Evolutionary conservation across 2,888 invertebrate species (phyloP).

Genomic region (Tachina lurida): DNA sequence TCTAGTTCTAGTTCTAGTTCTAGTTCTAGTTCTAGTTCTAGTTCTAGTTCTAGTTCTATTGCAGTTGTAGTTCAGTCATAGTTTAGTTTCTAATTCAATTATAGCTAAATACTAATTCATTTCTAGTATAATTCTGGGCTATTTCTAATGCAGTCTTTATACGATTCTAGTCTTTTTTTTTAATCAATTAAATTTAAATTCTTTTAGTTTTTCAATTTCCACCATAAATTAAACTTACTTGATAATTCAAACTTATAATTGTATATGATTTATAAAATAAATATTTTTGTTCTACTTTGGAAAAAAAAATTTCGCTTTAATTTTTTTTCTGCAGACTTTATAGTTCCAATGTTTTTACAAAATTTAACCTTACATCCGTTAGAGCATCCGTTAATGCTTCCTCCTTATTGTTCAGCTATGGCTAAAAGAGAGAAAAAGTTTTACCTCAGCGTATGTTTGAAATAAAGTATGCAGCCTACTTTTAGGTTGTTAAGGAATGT

Average conservation of each 20-base stretch:
- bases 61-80: background rate
- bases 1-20: background rate
- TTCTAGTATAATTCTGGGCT: too few relatives aligned
- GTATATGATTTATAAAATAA: background rate
- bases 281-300: background rate
- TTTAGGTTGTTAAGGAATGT: constrained; percentile 32
- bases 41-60: background rate
- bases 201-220: too few relatives aligned
- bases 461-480: constrained; percentile 48
- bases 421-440: constrained; percentile 44
- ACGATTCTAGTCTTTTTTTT: too few relatives aligned
- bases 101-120: too few relatives aligned
- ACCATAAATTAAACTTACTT: too few relatives aligned
- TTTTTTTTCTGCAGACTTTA: background rate
- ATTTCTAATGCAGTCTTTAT: too few relatives aligned
- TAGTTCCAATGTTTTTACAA: constrained; percentile 46
- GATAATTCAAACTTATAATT: too few relatives aligned
- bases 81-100: too few relatives aligned
- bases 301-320: background rate
- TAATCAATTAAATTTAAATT: too few relatives aligned
- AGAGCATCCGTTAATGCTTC: constrained; percentile 68
- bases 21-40: background rate
- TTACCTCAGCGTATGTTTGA: constrained; percentile 20
- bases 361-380: constrained; percentile 66
- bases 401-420: constrained; percentile 42